Base-by-base conservation (phyloP, 2,888 invertebrate species). In the Dryocosmus kuriphilus region DNA sequence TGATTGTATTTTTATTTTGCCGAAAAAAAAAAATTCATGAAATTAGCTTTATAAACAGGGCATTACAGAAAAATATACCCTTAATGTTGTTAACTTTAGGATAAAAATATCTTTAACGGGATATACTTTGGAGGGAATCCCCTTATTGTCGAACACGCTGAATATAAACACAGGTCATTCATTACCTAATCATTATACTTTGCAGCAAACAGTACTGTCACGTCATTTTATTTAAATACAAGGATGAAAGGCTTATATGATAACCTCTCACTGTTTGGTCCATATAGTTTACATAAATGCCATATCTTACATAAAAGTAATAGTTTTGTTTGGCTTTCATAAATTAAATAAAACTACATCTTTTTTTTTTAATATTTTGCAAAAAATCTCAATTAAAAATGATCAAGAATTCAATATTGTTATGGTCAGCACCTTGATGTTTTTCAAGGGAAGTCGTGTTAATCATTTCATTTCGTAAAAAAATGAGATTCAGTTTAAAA, bases 351-450 rank as follows among this genome's bases (percentile, higher is more conserved):
- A 55, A 55, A 55, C 22, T 9, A 22, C 22, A 8, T 55, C 22
- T 22, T 55, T 9, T 55, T 11, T 55, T 51, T 11, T 22, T 22
- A 55, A 55, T 9, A 9, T 22, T 55, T 22, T 55, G 22, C 22
- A 55, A 55, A 51, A 51, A 51, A 51, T n/a, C 7, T 51, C n/a
- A 9, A n/a, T 8, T 51, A 24, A 24, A 8, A 65, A 65, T 22
- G 24, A 24, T 38, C 22, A 19, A 38, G 14, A 22, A 41, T 22
- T 22, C 41, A n/a, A 9, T n/a, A 19, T 46, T 46, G 41, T 19
- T 41, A 27, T 67, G 19, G 67, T 67, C 67, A 67, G 67, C 46
- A 67, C 67, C 65, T 24, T 24, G 8, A 11, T 65, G 38, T 65
- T 38, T 38, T 38, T 65, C 38, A 38, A 38, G 65, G 41, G 24